phyloP scores from a whole-genome alignment of 2,113 vertebrate species.

The Hymenochirus boettgeri region DNA sequence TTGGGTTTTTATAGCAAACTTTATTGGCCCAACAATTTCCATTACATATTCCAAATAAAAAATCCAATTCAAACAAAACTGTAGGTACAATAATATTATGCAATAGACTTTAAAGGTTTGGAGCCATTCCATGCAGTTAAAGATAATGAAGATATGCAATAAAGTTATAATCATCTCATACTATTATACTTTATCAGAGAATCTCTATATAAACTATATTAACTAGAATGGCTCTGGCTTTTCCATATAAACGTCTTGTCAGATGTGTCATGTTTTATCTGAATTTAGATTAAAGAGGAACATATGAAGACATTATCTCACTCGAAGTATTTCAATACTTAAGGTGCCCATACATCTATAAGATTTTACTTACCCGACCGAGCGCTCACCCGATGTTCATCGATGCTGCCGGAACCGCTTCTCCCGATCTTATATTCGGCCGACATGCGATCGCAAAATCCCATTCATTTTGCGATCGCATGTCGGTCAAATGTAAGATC shows the following conservation, averaged over 20 bases:
- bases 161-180: background rate
- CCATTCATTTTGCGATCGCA: too few relatives aligned
- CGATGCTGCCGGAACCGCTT: too few relatives aligned
- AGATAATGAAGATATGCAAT: slow-evolving; percentile 1
- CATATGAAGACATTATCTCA: background rate
- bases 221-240: background rate
- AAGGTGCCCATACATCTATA: too few relatives aligned
- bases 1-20: background rate
- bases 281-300: background rate
- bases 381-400: too few relatives aligned
- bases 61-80: background rate
- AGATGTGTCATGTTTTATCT: background rate
- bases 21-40: background rate
- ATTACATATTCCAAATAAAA: background rate
- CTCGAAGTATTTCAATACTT: too few relatives aligned
- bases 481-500: too few relatives aligned
- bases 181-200: background rate
- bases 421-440: too few relatives aligned
- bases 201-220: background rate
- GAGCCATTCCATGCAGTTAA: background rate
- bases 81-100: background rate
- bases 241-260: background rate
- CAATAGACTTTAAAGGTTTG: background rate
- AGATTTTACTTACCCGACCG: too few relatives aligned
- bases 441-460: too few relatives aligned